Percentiles rank a stretch among this genome's conserved stretches.
phyloP scores from a whole-genome alignment of 1,140 invertebrate genomes.

The Zaprionus davidi region DNA sequence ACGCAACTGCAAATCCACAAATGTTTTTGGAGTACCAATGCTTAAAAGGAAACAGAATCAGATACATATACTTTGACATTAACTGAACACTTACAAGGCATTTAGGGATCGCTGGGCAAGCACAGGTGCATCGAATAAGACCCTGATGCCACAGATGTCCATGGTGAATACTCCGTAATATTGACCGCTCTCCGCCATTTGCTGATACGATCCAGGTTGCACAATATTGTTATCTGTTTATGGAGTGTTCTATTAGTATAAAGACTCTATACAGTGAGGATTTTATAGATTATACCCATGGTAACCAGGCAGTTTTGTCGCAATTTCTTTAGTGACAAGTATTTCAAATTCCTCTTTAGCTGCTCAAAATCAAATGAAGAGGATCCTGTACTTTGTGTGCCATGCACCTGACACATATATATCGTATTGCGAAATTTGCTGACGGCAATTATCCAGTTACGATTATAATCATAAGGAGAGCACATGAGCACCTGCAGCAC shows the following conservation, averaged over 20 bases:
- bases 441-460: slow-evolving; percentile 48
- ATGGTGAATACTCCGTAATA: slow-evolving; percentile 43
- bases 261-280: neutral
- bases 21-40: neutral
- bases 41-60: neutral
- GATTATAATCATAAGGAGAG: slow-evolving; percentile 49
- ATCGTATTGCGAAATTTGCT: slow-evolving; percentile 52
- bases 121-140: slow-evolving; percentile 54
- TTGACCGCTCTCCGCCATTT: neutral
- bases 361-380: slow-evolving; percentile 13
- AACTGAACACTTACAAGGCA: slow-evolving; percentile 22
- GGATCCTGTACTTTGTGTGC: neutral
- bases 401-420: slow-evolving; percentile 45
- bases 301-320: slow-evolving; percentile 34
- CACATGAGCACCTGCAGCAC: slow-evolving; percentile 55
- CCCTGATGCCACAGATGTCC: slow-evolving; percentile 2
- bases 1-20: slow-evolving; percentile 51
- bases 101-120: slow-evolving; percentile 23
- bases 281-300: neutral
- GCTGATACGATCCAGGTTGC: too few relatives aligned
- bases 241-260: neutral
- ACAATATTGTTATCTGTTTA: slow-evolving; percentile 28
- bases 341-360: neutral
- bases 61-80: neutral
- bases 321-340: slow-evolving; percentile 34